These are phyloP conservation scores for Parapsyche elsis DNA, from an alignment of 1,140 invertebrate genomes.

Conservation along the genomic window DNA sequence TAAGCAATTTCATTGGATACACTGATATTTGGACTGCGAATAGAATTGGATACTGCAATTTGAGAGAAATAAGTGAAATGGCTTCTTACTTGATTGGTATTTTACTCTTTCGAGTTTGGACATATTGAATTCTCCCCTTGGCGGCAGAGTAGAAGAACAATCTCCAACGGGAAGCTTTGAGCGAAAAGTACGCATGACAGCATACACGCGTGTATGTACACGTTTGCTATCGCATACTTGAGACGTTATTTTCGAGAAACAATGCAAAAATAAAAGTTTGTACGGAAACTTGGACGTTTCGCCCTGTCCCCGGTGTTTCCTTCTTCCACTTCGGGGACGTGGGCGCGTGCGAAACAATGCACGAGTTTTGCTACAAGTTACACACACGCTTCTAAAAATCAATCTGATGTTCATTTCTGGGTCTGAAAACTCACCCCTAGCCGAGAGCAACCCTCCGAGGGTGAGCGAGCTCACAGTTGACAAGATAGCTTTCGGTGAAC, in stretches of 20 bases:
- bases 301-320: constrained; percentile 35
- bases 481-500: neutral
- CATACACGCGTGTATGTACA: neutral
- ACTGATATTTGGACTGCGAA: too few relatives aligned
- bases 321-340: constrained; percentile 35
- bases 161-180: neutral
- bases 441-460: neutral
- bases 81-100: too few relatives aligned
- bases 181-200: constrained; percentile 31
- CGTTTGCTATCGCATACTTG: neutral
- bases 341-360: constrained; percentile 46
- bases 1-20: too few relatives aligned
- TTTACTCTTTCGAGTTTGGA: too few relatives aligned
- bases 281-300: constrained; percentile 52
- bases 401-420: constrained; percentile 52
- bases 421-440: neutral
- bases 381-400: constrained; percentile 43
- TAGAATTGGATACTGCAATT: too few relatives aligned
- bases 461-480: neutral
- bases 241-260: constrained; percentile 45
- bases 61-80: too few relatives aligned
- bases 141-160: neutral
- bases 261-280: constrained; percentile 53
- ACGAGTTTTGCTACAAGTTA: constrained; percentile 42
- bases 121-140: neutral